Base-by-base conservation (phyloP, 2,888 invertebrate species). In the Machimus atricapillus region DNA sequence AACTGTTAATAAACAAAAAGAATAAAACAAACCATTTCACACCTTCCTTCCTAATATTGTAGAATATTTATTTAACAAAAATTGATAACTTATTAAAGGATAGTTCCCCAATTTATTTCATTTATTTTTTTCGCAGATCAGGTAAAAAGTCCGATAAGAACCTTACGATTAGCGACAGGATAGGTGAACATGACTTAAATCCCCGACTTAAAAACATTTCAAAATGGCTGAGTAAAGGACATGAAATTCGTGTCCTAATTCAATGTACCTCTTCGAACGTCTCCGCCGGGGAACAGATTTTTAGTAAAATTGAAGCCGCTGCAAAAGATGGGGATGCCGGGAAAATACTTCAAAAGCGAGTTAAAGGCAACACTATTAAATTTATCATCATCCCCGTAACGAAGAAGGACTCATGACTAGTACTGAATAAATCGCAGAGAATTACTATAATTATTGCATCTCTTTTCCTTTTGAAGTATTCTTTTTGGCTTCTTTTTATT, bases 151-250 rank as follows among this genome's bases (percentile, higher is more conserved):
- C 95, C 0, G 95, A 95, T 89, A 96, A 96, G 90, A 91, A 95
- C 0, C 90, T 96, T 9, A 94, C 95, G 43, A 91, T 96, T 27
- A 94, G 94, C 23, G 92, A 94, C 4, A 94, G 93, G 89, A 96
- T 96, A 88, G 94, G 93, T 7, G 94, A 95, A 74, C 94, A 96
- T 92, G 96, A 96, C 92, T 93, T 96, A 74, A 92, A 94, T 90
- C 94, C 94, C 8, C 93, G 94, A 88, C 91, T 95, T 0, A 95
- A 94, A 88, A 95, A 95, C 90, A 94, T 96, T 89, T 88, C 92
- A 0, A 96, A 96, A 92, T 94, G 96, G 93, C 90, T 96, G 8
- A 92, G 92, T n/a, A 96, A 96, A 90, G 93, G 93, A 9, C 94
- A 94, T 92, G 95, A 96, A 93, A 94, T 96, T 9, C 91, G 91